These are phyloP conservation scores for Sarcophaga caerulescens DNA, from an alignment of 2,888 invertebrate species.

Conservation along the genomic window DNA sequence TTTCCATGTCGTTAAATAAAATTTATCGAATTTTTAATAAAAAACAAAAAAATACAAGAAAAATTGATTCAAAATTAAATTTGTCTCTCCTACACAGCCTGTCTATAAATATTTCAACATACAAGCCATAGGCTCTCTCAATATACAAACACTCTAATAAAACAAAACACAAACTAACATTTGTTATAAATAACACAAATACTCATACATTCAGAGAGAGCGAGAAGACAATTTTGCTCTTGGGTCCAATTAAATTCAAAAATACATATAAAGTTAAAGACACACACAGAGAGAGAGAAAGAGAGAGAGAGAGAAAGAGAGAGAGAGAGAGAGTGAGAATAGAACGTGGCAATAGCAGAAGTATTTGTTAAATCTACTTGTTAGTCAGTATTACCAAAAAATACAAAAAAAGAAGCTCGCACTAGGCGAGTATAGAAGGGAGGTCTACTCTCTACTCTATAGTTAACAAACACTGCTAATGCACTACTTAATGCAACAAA, in stretches of 20 bases:
- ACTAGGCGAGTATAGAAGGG: background rate
- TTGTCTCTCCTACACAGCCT: no score
- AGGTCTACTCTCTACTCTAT: background rate
- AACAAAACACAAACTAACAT: background rate
- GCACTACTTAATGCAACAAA: background rate
- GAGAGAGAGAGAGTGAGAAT: no score
- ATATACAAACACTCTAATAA: background rate
- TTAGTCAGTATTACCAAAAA: conserved; percentile 4
- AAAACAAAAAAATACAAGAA: no score
- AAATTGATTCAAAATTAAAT: no score
- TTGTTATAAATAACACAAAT: background rate
- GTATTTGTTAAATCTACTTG: conserved; percentile 27
- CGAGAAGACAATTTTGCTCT: conserved; percentile 10
- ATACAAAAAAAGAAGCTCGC: background rate
- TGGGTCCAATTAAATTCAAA: conserved; percentile 35
- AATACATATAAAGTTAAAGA: background rate
- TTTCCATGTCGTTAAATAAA: no score
- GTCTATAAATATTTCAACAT: no score
- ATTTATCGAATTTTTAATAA: no score
- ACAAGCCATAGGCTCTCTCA: no score
- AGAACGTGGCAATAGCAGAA: background rate
- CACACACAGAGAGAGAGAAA: no score
- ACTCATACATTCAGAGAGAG: background rate
- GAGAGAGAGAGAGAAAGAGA: no score
- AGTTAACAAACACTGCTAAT: background rate